Percentiles rank a stretch among this genome's conserved stretches.
These are phyloP conservation scores for Morinoia aosen DNA, from an alignment of 2,888 invertebrate species.

Conservation along the genomic window DNA sequence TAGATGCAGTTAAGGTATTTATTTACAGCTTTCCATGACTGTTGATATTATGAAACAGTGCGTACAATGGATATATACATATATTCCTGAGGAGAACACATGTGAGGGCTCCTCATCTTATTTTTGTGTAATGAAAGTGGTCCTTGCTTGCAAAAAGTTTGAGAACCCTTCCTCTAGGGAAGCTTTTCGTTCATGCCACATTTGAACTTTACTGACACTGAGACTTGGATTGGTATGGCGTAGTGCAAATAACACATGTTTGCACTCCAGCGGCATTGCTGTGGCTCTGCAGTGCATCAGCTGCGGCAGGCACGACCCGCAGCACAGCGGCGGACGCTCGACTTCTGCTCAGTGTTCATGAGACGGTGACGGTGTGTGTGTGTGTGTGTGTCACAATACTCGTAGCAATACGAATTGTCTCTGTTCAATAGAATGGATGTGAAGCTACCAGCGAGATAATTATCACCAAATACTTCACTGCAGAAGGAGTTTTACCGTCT, in stretches of 20 bases:
- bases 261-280: not conserved
- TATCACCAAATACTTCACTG: not conserved
- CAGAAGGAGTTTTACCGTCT: not conserved
- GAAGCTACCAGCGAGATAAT: not conserved
- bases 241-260: not conserved
- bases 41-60: too few relatives aligned
- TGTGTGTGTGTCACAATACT: not conserved
- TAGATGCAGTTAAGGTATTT: too few relatives aligned
- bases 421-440: not conserved
- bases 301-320: conserved; percentile 2
- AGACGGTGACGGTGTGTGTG: not conserved
- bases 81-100: too few relatives aligned
- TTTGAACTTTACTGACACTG: too few relatives aligned
- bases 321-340: not conserved
- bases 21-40: too few relatives aligned
- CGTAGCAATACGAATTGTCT: not conserved
- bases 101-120: too few relatives aligned
- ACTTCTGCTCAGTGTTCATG: not conserved
- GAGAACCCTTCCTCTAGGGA: too few relatives aligned
- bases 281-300: not conserved
- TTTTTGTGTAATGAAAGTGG: too few relatives aligned
- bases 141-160: too few relatives aligned
- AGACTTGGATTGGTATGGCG: not conserved
- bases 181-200: too few relatives aligned
- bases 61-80: too few relatives aligned